A percentile compares a stretch with the other conserved stretches of the same genome.
phyloP scores from a whole-genome alignment of 1,140 invertebrate genomes.

The Drosophila azteca region DNA sequence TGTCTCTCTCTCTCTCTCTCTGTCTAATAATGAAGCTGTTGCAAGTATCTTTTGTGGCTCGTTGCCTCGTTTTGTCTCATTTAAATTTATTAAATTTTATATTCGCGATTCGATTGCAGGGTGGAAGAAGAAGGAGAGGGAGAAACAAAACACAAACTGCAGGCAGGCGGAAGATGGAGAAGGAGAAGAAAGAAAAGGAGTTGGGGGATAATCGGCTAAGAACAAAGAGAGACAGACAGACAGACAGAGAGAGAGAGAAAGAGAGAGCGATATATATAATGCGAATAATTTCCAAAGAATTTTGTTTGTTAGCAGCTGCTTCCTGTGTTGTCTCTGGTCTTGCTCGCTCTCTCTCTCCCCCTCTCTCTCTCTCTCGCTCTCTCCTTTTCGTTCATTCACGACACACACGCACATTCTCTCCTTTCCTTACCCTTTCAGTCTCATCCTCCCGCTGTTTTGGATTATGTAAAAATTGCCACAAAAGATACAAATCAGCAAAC shows the following conservation, averaged over 20 bases:
- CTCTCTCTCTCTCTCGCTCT: constrained; percentile 6
- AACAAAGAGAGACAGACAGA: too few species aligned
- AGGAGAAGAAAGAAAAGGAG: neutral
- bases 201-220: too few species aligned
- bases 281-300: constrained; percentile 70
- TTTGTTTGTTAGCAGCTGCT: constrained; percentile 69
- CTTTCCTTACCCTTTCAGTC: neutral
- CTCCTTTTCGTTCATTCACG: constrained; percentile 32
- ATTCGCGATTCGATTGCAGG: constrained; percentile 11
- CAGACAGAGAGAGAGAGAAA: too few species aligned
- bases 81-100: constrained; percentile 77
- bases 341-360: neutral
- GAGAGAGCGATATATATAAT: constrained; percentile 6
- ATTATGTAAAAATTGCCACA: constrained; percentile 18
- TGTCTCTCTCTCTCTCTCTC: neutral
- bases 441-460: neutral
- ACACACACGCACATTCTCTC: constrained; percentile 54
- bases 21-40: constrained; percentile 66
- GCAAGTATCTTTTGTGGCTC: constrained; percentile 30
- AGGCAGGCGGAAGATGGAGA: too few species aligned
- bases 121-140: neutral
- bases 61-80: constrained; percentile 59
- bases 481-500: too few species aligned
- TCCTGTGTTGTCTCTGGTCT: constrained; percentile 54
- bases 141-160: too few species aligned